Evolutionary conservation across 2,113 vertebrate genomes (phyloP).

Genomic region (Eudorcas thomsonii): DNA sequence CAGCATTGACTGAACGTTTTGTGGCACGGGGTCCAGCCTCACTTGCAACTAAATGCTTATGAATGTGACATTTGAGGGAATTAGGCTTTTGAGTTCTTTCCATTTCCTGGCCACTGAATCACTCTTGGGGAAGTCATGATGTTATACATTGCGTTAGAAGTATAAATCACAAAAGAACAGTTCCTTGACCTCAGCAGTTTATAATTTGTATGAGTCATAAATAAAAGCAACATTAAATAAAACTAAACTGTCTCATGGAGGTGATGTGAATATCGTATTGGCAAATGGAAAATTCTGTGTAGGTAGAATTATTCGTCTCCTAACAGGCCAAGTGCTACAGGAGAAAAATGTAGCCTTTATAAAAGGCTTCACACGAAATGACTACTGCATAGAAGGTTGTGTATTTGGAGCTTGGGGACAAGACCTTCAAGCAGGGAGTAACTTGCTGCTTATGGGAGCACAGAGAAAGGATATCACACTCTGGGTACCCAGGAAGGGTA

Average conservation of each 20-base stretch:
- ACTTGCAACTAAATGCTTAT: not conserved
- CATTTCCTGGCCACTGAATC: constrained; percentile 45
- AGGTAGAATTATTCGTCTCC: not conserved
- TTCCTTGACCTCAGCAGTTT: constrained; percentile 65
- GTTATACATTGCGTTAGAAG: constrained; percentile 40
- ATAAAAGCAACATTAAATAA: constrained; percentile 38
- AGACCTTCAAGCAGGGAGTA: not conserved
- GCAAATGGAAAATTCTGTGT: not conserved
- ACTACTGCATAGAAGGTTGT: not conserved
- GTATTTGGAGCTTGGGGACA: not conserved
- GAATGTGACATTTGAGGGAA: constrained; percentile 2
- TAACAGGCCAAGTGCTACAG: not conserved
- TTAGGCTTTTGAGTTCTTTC: constrained; percentile 39
- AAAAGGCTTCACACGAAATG: not conserved
- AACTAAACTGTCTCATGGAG: not conserved
- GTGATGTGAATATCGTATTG: not conserved
- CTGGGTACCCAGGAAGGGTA: not conserved
- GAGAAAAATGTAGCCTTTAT: not conserved
- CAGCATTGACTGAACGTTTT: not conserved
- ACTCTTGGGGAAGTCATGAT: constrained; percentile 33
- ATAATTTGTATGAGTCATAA: constrained; percentile 63
- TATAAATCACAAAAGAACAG: constrained; percentile 55
- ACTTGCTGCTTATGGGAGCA: not conserved
- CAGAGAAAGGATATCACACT: not conserved
- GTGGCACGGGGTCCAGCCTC: rapidly evolving